Conservation (phyloP, 2,797 vertebrate genomes). For the Girardinus metallicus region DNA sequence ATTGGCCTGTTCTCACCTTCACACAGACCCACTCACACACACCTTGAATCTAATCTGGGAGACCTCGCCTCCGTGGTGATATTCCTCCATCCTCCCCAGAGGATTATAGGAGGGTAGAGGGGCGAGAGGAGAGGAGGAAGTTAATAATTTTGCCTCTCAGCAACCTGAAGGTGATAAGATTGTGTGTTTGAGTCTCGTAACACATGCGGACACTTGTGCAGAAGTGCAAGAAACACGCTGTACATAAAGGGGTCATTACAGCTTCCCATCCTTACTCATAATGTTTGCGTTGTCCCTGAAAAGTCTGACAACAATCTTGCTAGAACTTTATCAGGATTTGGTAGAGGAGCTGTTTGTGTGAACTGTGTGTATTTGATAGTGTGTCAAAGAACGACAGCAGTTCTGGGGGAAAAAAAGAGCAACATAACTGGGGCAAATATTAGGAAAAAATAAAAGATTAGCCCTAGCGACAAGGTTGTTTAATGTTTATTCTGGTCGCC, state of each 20-base stretch:
- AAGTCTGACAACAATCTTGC: conserved; percentile 21
- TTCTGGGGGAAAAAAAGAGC: background rate
- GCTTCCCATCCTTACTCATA: background rate
- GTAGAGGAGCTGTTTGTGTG: conserved; percentile 18
- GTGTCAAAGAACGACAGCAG: conserved; percentile 16
- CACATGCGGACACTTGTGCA: conserved; percentile 11
- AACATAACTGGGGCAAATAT: conserved; percentile 50
- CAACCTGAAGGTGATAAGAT: conserved; percentile 67
- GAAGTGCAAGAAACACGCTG: conserved; percentile 18
- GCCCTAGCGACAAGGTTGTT: conserved; percentile 61
- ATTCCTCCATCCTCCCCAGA: conserved; percentile 60
- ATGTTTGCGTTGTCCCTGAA: conserved; percentile 7
- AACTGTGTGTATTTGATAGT: conserved; percentile 17
- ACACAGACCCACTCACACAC: conserved; percentile 45
- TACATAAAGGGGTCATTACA: conserved; percentile 29
- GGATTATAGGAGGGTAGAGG: conserved; percentile 40
- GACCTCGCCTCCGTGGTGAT: conserved; percentile 60
- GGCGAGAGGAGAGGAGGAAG: conserved; percentile 43
- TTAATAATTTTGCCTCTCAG: conserved; percentile 72
- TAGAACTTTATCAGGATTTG: conserved; percentile 33
- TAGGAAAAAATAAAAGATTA: conserved; percentile 41
- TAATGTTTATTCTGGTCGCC: conserved; percentile 68
- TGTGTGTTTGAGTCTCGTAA: conserved; percentile 61
- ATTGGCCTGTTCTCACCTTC: conserved; percentile 66
- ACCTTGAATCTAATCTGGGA: conserved; percentile 78